These are phyloP conservation scores for Epinephelus malabaricus DNA, from an alignment of 2,797 vertebrate species.

Conservation along the genomic window DNA sequence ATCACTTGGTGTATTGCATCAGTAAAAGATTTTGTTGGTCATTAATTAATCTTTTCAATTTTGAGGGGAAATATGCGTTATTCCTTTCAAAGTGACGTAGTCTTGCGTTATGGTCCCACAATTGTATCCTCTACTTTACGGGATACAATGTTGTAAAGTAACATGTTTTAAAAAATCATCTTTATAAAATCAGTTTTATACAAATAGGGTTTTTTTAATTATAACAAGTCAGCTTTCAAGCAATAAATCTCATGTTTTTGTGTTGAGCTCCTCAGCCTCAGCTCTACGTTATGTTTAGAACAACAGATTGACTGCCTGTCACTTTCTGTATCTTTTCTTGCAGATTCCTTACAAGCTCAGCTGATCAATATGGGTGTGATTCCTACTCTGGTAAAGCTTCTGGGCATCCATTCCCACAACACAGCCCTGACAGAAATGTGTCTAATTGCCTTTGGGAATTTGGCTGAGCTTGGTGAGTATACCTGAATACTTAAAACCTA, in stretches of 20 bases:
- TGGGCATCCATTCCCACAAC: conserved; percentile 96
- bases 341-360: conserved; percentile 98
- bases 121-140: neutral
- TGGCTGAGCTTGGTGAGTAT: conserved; percentile 96
- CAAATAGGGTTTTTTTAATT: neutral
- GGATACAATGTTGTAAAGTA: neutral
- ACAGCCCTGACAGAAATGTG: conserved; percentile 98
- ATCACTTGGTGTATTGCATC: neutral
- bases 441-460: conserved; percentile 97
- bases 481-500: neutral
- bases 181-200: neutral
- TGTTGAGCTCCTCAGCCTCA: neutral
- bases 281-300: neutral
- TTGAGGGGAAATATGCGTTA: neutral
- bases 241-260: neutral
- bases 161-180: neutral
- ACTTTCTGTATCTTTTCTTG: conserved; percentile 35
- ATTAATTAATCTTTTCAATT: neutral
- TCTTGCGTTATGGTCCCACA: neutral
- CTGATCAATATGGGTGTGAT: conserved; percentile 99
- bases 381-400: conserved; percentile 96
- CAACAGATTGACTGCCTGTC: neutral
- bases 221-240: neutral
- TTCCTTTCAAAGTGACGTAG: neutral
- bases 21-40: neutral